phyloP scores from a whole-genome alignment of 2,888 invertebrate genomes.

The Gymnocheta viridis region DNA sequence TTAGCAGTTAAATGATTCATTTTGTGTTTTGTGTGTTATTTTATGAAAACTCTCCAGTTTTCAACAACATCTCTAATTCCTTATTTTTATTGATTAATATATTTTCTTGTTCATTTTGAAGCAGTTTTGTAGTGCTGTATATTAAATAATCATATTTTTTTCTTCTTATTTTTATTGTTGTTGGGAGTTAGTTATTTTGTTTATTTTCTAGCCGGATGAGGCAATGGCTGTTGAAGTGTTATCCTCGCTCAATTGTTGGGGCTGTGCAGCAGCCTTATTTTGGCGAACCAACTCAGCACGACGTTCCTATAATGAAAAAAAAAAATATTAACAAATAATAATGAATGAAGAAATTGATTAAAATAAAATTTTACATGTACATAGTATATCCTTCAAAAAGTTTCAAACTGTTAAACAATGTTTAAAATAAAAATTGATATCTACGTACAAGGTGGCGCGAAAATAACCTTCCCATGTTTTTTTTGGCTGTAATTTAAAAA shows the following conservation, averaged over 20 bases:
- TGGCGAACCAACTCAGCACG: constrained; percentile 95
- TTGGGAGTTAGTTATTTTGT: constrained; percentile 18
- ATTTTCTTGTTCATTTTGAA: constrained; percentile 53
- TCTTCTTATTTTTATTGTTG: constrained; percentile 21
- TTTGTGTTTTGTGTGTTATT: constrained; percentile 35
- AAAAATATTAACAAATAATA: constrained; percentile 10
- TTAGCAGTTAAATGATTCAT: constrained; percentile 65
- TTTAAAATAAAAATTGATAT: neutral
- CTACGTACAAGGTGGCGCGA: no score
- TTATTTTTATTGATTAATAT: constrained; percentile 34
- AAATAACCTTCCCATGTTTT: no score
- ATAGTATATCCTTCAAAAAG: neutral
- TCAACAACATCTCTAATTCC: constrained; percentile 45
- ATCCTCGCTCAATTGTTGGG: constrained; percentile 82
- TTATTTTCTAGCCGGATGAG: constrained; percentile 85
- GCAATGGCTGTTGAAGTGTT: constrained; percentile 84
- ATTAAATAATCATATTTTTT: constrained; percentile 52
- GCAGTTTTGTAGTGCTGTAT: constrained; percentile 67
- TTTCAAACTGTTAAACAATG: constrained; percentile 9
- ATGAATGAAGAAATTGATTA: neutral
- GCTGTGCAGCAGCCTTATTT: constrained; percentile 87
- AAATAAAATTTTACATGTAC: neutral
- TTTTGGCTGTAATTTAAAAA: no score
- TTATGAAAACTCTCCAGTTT: constrained; percentile 47
- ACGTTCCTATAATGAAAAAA: constrained; percentile 87